Conservation (phyloP, 2,113 vertebrate genomes). For the Bufo gargarizans region DNA sequence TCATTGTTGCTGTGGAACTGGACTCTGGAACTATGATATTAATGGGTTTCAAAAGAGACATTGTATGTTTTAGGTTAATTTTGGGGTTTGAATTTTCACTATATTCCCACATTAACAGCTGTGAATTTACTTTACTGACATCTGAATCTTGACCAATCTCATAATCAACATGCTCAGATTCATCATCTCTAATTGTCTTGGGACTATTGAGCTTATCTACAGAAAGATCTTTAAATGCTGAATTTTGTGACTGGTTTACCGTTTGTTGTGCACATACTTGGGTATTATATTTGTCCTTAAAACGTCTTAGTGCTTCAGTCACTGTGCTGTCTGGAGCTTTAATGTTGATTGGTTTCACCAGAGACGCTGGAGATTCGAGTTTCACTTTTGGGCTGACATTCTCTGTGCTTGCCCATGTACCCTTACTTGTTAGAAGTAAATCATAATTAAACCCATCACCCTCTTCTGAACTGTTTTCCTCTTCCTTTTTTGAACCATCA, state of each 20-base stretch:
- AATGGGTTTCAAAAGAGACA: constrained; percentile 32
- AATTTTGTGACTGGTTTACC: background rate
- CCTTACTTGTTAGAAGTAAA: background rate
- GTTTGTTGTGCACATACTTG: background rate
- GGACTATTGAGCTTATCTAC: background rate
- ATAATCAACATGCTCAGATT: background rate
- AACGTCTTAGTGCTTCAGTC: background rate
- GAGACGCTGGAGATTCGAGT: background rate
- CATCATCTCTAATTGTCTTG: background rate
- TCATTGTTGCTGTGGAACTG: background rate
- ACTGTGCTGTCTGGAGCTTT: background rate
- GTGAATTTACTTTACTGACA: background rate
- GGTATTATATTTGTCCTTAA: background rate
- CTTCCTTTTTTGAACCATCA: background rate
- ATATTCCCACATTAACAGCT: background rate
- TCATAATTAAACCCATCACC: background rate
- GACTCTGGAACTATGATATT: constrained; percentile 25
- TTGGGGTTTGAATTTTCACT: background rate
- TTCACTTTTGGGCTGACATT: background rate
- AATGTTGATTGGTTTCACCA: background rate
- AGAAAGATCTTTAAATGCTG: background rate
- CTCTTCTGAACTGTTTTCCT: background rate
- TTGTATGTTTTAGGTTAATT: constrained; percentile 16
- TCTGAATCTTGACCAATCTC: background rate
- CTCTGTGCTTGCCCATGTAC: background rate